Evolutionary conservation across 2,797 vertebrate species (phyloP).

Genomic region (Megaceryle alcyon): DNA sequence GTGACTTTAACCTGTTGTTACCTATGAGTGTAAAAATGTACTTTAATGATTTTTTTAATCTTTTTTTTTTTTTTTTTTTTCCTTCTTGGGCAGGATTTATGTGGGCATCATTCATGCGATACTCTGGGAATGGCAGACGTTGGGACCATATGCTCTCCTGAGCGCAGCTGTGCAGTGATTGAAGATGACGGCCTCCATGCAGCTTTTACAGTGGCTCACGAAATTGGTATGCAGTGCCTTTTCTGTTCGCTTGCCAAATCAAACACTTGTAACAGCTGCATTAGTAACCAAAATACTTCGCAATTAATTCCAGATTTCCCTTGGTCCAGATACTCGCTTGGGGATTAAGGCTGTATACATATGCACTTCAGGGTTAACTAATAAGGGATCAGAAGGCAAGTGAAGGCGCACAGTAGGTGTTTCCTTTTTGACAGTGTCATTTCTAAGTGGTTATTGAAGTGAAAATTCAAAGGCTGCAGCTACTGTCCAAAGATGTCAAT

Average conservation of each 20-base stretch:
- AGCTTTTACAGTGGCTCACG: constrained; percentile 96
- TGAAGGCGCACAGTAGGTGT: constrained; percentile 62
- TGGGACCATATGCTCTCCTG: constrained; percentile 96
- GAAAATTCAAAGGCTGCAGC: constrained; percentile 61
- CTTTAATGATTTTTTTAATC: constrained; percentile 47
- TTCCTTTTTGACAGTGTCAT: constrained; percentile 70
- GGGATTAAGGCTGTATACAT: constrained; percentile 77
- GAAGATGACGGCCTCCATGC: constrained; percentile 98
- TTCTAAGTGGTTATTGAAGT: constrained; percentile 57
- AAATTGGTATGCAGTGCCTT: constrained; percentile 90
- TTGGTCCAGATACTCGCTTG: constrained; percentile 64
- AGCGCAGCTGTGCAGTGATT: constrained; percentile 98
- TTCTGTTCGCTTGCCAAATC: constrained; percentile 83
- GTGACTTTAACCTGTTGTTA: constrained; percentile 43
- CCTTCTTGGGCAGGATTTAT: constrained; percentile 89
- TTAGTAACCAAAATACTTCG: constrained; percentile 78
- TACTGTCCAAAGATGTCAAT: constrained; percentile 54
- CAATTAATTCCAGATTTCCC: constrained; percentile 85
- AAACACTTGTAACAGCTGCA: constrained; percentile 85
- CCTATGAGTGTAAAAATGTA: constrained; percentile 46
- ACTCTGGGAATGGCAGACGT: constrained; percentile 99
- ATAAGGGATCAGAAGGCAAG: constrained; percentile 71
- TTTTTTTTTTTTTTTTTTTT: constrained; percentile 38
- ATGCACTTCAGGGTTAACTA: constrained; percentile 76
- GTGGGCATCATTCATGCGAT: constrained; percentile 98